Conservation (phyloP, 2,797 vertebrate genomes). For the Helostoma temminkii region DNA sequence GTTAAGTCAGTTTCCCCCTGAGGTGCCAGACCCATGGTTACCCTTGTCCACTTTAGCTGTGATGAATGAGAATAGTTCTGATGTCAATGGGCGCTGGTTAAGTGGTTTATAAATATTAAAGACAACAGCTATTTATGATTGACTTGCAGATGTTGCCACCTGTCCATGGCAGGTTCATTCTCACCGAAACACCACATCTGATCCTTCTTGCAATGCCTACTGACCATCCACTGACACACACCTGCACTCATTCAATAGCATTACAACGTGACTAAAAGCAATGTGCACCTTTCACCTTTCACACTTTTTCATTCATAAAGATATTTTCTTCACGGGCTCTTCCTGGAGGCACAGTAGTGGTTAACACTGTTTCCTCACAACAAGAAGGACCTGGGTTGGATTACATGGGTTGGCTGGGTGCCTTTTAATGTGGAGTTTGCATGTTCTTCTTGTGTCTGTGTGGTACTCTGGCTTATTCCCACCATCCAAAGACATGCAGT, state of each 20-base stretch:
- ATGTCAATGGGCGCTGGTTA: conserved; percentile 26
- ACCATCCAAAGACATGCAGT: too few species aligned
- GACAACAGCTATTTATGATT: conserved; percentile 17
- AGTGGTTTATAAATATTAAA: conserved; percentile 24
- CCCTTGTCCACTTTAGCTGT: conserved; percentile 33
- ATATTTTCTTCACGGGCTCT: background rate
- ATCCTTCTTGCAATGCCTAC: conserved; percentile 54
- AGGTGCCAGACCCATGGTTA: conserved; percentile 23
- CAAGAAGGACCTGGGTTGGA: too few species aligned
- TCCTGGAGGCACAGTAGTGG: too few species aligned
- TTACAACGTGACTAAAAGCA: conserved; percentile 32
- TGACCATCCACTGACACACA: conserved; percentile 41
- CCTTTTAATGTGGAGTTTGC: too few species aligned
- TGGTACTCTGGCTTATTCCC: too few species aligned
- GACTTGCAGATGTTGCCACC: conserved; percentile 1
- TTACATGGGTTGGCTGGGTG: too few species aligned
- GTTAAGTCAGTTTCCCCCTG: conserved; percentile 10
- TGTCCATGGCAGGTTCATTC: conserved; percentile 1
- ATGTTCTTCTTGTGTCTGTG: too few species aligned
- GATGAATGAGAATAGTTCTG: conserved; percentile 20
- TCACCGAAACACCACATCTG: conserved; percentile 23
- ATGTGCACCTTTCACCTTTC: conserved; percentile 23
- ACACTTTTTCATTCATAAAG: conserved; percentile 38
- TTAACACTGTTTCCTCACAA: too few species aligned
- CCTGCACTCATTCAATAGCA: conserved; percentile 67